Base-by-base conservation (phyloP, 2,113 vertebrate species). In the Herpetotheres cachinnans region DNA sequence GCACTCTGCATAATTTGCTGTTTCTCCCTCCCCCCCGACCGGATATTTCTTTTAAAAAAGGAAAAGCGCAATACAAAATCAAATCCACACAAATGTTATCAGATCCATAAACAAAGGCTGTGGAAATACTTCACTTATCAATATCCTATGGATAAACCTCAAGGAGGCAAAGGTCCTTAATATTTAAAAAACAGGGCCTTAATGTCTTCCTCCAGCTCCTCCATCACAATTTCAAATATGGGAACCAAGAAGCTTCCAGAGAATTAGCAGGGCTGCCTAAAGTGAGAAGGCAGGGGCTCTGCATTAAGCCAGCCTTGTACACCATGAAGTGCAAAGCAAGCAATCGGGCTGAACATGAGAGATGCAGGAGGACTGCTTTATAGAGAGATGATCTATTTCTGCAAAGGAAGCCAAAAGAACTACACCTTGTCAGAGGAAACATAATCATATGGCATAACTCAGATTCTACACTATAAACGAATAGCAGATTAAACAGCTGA, bases 11-110 rank as follows among this genome's bases (percentile, higher is more conserved):
- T 44, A 79, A 82, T 25, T 72, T 2, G 6, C 10, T 46, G 7
- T 42, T 82, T 30, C 65, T 73, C 5, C 16, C 27, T 30, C 18
- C 13, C 6, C 8, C 0, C 9, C 5, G 20, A 42, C 1, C 2
- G 4, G 79, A 72, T 25, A 36, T 11, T 63, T 21, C 4, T 78
- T 73, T 65, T 61, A 25, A 69, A 67, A 84, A 81, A 36, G 8
- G 32, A 50, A 29, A 90, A 49, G 8, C 62, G 36, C 49, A 77
- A 8, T 54, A 77, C 24, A 69, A 91, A 86, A 69, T 59, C 52
- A 86, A 72, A 69, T 19, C 50, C 36, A 52, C 14, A 16, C 9
- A 67, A 56, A 30, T 14, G 21, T 77, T 65, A 70, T 22, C 42
- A 74, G 30, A 59, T 34, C 20, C 16, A 9, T 22, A 70, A 70